These are phyloP conservation scores for Mamestra configurata DNA, from an alignment of 1,140 invertebrate genomes.

Conservation along the genomic window DNA sequence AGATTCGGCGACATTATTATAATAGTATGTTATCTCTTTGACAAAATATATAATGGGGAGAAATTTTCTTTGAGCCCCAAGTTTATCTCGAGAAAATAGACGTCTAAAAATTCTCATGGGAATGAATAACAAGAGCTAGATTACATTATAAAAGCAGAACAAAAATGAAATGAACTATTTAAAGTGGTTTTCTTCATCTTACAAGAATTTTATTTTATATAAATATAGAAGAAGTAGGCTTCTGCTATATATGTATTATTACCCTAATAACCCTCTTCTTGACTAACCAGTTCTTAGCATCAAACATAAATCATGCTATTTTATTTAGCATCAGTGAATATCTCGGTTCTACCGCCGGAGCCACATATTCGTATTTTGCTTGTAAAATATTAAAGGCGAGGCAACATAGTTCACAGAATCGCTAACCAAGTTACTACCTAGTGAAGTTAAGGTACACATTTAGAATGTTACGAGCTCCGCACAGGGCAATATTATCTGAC, in stretches of 20 bases:
- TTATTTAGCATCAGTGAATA: background rate
- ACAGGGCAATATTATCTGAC: constrained; percentile 55
- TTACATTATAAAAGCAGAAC: background rate
- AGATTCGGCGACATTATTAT: background rate
- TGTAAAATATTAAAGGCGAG: constrained; percentile 28
- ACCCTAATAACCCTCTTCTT: too few relatives aligned
- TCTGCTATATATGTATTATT: too few relatives aligned
- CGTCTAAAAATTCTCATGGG: background rate
- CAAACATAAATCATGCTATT: background rate
- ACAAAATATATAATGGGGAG: background rate
- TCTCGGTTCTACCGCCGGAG: background rate
- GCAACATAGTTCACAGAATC: constrained; percentile 14
- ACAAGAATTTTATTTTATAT: too few relatives aligned
- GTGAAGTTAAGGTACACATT: constrained; percentile 41
- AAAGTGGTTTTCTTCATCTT: background rate
- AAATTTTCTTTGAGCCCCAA: background rate
- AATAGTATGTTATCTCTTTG: background rate
- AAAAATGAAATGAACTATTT: background rate
- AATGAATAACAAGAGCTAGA: background rate
- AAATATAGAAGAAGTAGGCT: too few relatives aligned
- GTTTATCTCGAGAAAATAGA: constrained; percentile 10
- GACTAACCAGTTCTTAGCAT: too few relatives aligned
- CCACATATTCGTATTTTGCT: constrained; percentile 8
- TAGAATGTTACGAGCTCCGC: constrained; percentile 37
- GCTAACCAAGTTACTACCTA: constrained; percentile 2